Conservation (phyloP, 2,888 invertebrate species). For the Liposcelis brunnea region DNA sequence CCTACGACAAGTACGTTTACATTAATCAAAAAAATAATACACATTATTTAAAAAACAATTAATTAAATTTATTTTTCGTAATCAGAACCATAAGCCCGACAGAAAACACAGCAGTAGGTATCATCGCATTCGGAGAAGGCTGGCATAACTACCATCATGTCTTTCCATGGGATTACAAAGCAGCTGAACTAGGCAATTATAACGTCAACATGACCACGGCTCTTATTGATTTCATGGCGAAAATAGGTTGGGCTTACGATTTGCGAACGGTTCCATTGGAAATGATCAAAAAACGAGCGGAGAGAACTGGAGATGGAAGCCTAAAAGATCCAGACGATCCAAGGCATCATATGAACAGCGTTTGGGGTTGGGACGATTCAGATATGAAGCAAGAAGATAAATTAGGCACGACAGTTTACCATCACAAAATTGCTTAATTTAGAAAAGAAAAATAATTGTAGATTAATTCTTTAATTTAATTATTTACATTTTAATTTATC, state of each 20-base stretch:
- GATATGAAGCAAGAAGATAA: slow-evolving; percentile 56
- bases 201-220: slow-evolving; percentile 43
- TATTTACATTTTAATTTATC: not conserved
- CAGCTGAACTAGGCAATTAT: slow-evolving; percentile 51
- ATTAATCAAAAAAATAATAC: not conserved
- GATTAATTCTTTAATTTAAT: slow-evolving; percentile 12
- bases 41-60: not conserved
- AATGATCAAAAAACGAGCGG: slow-evolving; percentile 48
- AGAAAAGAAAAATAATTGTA: not conserved
- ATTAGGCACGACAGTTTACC: slow-evolving; percentile 15
- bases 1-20: slow-evolving; percentile 60
- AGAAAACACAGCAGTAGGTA: slow-evolving; percentile 47
- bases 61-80: slow-evolving; percentile 17
- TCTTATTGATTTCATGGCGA: slow-evolving; percentile 34
- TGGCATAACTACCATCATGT: slow-evolving; percentile 84
- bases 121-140: slow-evolving; percentile 56
- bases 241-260: slow-evolving; percentile 62
- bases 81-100: slow-evolving; percentile 45
- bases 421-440: slow-evolving; percentile 3
- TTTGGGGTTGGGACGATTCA: slow-evolving; percentile 75
- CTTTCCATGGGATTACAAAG: slow-evolving; percentile 70
- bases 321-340: slow-evolving; percentile 40
- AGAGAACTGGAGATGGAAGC: slow-evolving; percentile 56
- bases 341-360: slow-evolving; percentile 38
- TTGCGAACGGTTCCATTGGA: slow-evolving; percentile 57